These are phyloP conservation scores for Nemotelus nigrinus DNA, from an alignment of 2,888 invertebrate genomes.

Conservation along the genomic window DNA sequence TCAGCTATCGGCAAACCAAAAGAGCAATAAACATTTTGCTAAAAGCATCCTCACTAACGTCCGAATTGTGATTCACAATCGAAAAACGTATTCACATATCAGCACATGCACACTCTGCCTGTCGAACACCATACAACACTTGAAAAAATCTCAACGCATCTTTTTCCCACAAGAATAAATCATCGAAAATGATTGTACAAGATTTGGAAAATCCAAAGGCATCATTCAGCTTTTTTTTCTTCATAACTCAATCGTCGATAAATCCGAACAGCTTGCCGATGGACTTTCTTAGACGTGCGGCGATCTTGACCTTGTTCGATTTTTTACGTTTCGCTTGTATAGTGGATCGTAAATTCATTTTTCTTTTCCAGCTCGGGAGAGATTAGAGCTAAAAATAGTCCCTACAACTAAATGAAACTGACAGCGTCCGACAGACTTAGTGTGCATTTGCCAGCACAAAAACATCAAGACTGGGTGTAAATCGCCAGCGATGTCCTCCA, in stretches of 20 bases:
- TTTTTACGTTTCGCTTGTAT: not conserved
- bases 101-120: too few species aligned
- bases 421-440: not conserved
- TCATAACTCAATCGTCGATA: constrained; percentile 7
- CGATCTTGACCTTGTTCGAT: not conserved
- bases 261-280: not conserved
- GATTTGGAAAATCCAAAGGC: not conserved
- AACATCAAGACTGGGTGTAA: not conserved
- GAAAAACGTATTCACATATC: too few species aligned
- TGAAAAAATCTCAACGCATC: too few species aligned
- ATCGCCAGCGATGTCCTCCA: too few species aligned
- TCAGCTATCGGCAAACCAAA: too few species aligned
- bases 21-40: too few species aligned
- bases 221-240: not conserved
- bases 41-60: too few species aligned
- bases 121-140: too few species aligned
- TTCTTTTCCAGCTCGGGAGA: not conserved
- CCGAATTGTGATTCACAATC: too few species aligned
- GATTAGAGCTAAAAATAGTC: not conserved
- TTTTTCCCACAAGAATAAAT: too few species aligned
- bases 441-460: not conserved
- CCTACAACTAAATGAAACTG: not conserved
- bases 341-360: not conserved
- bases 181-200: too few species aligned
- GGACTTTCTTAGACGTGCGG: not conserved